A percentile compares a stretch with the other conserved stretches of the same genome.
These are phyloP conservation scores for Microtus ochrogaster DNA, from an alignment of 2,113 vertebrate genomes.

Conservation along the genomic window DNA sequence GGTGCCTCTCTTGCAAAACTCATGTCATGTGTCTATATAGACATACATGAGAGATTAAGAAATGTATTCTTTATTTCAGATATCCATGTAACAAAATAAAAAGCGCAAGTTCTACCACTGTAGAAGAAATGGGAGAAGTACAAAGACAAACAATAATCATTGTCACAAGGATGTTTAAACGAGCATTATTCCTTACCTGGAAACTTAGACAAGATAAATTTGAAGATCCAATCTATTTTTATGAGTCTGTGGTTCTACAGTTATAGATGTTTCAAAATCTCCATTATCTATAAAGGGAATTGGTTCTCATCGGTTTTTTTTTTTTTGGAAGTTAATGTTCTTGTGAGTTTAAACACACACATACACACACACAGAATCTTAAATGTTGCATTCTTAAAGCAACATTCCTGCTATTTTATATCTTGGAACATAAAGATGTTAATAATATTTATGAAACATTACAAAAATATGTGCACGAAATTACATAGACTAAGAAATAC, in stretches of 20 bases:
- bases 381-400: slow-evolving; percentile 43
- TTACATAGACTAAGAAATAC: background rate
- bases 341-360: slow-evolving; percentile 19
- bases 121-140: background rate
- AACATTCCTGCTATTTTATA: slow-evolving; percentile 27
- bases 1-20: background rate
- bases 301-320: background rate
- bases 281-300: slow-evolving; percentile 32
- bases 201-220: slow-evolving; percentile 26
- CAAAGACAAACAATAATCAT: background rate
- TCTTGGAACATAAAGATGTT: slow-evolving; percentile 26
- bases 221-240: slow-evolving; percentile 19
- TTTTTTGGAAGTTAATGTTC: slow-evolving; percentile 44
- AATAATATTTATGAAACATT: slow-evolving; percentile 51
- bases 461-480: slow-evolving; percentile 27
- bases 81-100: slow-evolving; percentile 15
- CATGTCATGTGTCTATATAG: background rate
- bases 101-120: background rate
- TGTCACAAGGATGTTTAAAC: background rate
- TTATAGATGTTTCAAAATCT: slow-evolving; percentile 50
- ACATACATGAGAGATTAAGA: background rate
- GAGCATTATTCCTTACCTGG: slow-evolving; percentile 39
- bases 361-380: background rate
- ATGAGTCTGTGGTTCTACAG: background rate
- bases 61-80: background rate